Evolutionary conservation across 2,113 vertebrate species (phyloP), one percentile per base, ranked within the genome.

Genomic region (Embiotoca jacksoni): DNA sequence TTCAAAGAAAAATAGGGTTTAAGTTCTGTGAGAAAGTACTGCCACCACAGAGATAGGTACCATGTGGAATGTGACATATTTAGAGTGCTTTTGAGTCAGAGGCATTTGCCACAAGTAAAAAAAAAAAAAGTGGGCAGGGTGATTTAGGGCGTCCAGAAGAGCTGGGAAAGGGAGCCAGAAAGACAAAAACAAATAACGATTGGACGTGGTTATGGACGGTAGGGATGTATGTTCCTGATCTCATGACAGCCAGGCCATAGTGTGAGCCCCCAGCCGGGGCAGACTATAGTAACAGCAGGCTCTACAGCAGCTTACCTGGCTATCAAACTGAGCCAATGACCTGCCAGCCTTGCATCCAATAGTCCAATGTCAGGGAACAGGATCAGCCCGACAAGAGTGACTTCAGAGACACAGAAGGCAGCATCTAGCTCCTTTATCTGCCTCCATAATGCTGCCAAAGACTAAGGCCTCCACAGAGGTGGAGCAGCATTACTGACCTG

Each of bases 11-110:
- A 92, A 91, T 88, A 82, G 86, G 86, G 83, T 92, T 93, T 93
- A 93, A 88, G 82, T 93, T 92, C 81, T 91, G 90, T 93, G 93
- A 93, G 92, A 93, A 95, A 91, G 89, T 88, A 61, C 59, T 67
- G 44, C 76, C 69, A 75, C 85, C 84, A 65, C 75, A 75, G 85
- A 88, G 89, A 86, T 87, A 72, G 82, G 83, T 87, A 81, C 77
- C 79, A 88, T 81, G 88, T 75, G 87, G 87, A 93, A 92, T 91
- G 87, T 82, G 73, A 84, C 67, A 75, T 79, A 81, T 81, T 78
- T 55, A 62, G 61, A 64, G 60, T 58, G 81, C 62, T 85, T 90
- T 87, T 79, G 68, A 84, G 76, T 82, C 66, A 72, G 46, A 71
- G 41, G 60, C 68, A 70, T 52, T 70, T 39, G 60, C 41, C 73